A percentile compares a stretch with the other conserved stretches of the same genome.
These are phyloP conservation scores for Chelon auratus DNA, from an alignment of 2,797 vertebrate species.

Conservation along the genomic window DNA sequence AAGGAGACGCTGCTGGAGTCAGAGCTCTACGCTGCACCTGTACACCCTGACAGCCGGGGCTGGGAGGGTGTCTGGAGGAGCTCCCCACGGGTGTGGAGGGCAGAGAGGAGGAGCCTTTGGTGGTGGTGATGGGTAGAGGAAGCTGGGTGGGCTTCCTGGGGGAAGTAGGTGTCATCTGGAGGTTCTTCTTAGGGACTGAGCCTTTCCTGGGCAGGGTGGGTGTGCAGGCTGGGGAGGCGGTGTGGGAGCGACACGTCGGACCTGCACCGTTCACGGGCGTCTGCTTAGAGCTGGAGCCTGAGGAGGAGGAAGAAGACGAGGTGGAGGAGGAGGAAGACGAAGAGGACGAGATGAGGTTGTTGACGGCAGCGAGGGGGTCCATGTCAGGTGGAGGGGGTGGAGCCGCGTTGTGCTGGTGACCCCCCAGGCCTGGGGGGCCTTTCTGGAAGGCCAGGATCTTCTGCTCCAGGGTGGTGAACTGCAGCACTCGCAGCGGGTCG, in stretches of 20 bases:
- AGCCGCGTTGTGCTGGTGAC: conserved; percentile 66
- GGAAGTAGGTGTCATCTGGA: conserved; percentile 58
- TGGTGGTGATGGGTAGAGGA: conserved; percentile 48
- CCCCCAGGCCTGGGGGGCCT: conserved; percentile 81
- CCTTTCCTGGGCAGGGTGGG: conserved; percentile 82
- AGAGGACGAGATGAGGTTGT: conserved; percentile 71
- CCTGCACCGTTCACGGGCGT: conserved; percentile 34
- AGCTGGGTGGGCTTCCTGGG: conserved; percentile 78
- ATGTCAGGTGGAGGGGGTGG: conserved; percentile 87
- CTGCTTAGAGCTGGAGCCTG: conserved; percentile 51
- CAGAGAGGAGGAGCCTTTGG: conserved; percentile 68
- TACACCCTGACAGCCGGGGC: conserved; percentile 6
- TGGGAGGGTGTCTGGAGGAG: conserved; percentile 46
- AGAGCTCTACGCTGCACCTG: conserved; percentile 46
- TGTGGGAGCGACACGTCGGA: conserved; percentile 62
- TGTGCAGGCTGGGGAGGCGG: conserved; percentile 74
- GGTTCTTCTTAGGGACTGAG: conserved; percentile 85
- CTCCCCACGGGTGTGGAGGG: conserved; percentile 54
- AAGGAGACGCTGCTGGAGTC: conserved; percentile 51
- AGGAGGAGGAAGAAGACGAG: conserved; percentile 60
- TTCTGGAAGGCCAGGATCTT: conserved; percentile 97
- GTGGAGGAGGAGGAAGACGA: conserved; percentile 66
- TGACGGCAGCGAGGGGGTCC: conserved; percentile 92
- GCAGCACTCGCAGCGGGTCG: conserved; percentile 93
- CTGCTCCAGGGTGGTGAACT: conserved; percentile 97